Percentiles rank a stretch among this genome's conserved stretches.
Evolutionary conservation across 2,888 invertebrate genomes (phyloP).

Genomic region (Apamea anceps): DNA sequence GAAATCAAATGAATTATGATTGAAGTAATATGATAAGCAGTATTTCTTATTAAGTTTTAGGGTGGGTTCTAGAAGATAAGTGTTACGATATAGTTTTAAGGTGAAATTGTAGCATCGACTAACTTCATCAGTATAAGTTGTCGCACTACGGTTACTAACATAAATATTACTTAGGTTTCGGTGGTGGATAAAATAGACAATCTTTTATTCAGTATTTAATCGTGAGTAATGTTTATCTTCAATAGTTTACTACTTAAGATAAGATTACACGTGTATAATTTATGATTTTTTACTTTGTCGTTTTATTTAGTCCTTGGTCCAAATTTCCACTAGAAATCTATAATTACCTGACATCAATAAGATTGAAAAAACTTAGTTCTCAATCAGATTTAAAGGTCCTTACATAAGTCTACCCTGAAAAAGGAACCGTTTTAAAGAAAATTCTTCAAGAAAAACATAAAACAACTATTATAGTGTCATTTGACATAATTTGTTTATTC

Average conservation of each 20-base stretch:
- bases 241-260: conserved; percentile 80
- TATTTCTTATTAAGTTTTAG: conserved; percentile 73
- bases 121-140: conserved; percentile 67
- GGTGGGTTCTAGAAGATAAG: conserved; percentile 79
- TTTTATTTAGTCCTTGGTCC: conserved; percentile 72
- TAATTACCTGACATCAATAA: background rate
- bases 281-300: conserved; percentile 75
- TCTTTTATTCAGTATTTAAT: conserved; percentile 85
- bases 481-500: background rate
- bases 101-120: conserved; percentile 66
- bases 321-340: background rate
- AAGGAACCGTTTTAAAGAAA: background rate
- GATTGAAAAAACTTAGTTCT: background rate
- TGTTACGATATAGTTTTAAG: conserved; percentile 79
- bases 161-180: conserved; percentile 83
- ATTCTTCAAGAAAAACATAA: background rate
- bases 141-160: conserved; percentile 78
- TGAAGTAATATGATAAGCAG: conserved; percentile 69
- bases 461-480: background rate
- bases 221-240: conserved; percentile 83
- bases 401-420: background rate
- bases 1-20: conserved; percentile 60
- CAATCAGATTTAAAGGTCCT: background rate
- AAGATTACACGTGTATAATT: conserved; percentile 79
- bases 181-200: conserved; percentile 84